These are phyloP conservation scores for Mus minutoides DNA, from an alignment of 2,797 vertebrate species.

Conservation along the genomic window DNA sequence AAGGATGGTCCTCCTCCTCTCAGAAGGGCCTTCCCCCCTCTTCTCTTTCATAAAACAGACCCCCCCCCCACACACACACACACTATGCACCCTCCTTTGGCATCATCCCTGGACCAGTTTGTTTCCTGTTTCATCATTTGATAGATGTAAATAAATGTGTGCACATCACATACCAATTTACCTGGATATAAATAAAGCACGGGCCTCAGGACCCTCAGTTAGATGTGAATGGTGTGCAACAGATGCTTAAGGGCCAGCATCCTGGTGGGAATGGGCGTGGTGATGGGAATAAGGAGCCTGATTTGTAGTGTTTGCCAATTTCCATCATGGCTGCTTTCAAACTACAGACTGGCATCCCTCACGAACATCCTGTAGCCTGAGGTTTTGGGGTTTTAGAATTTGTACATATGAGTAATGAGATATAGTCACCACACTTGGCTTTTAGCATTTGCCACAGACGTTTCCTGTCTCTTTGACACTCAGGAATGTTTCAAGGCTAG, in stretches of 20 bases:
- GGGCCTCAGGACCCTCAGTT: too few species aligned
- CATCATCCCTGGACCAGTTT: background rate
- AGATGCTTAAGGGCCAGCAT: too few species aligned
- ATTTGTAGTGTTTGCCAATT: background rate
- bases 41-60: background rate
- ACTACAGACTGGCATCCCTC: background rate
- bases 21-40: background rate
- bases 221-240: background rate
- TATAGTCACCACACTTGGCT: background rate
- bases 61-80: too few species aligned
- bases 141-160: background rate
- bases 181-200: background rate
- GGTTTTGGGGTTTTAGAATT: background rate
- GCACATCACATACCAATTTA: background rate
- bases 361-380: background rate
- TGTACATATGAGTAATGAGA: background rate
- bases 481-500: background rate
- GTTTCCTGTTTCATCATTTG: background rate
- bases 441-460: background rate
- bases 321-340: background rate
- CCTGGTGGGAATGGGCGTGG: background rate
- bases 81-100: background rate
- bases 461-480: background rate
- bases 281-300: background rate
- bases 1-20: conserved; percentile 12